Evolutionary conservation across 2,888 invertebrate species (phyloP).

Genomic region (Nomada goodeniana): DNA sequence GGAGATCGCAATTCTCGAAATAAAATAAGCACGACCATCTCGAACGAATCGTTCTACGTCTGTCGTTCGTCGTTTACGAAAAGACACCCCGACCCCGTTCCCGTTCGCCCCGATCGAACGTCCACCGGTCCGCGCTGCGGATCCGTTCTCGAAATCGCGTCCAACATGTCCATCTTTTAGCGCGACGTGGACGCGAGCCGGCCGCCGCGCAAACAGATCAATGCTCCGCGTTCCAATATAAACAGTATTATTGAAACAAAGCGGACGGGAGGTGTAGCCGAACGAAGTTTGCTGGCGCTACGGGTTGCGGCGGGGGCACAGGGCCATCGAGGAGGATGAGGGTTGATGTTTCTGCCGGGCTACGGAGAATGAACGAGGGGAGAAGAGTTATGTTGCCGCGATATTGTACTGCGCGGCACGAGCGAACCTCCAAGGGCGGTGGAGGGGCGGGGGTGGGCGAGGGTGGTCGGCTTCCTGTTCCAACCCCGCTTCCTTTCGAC

Average conservation of each 20-base stretch:
- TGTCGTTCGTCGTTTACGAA: no score
- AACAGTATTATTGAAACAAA: conserved; percentile 85
- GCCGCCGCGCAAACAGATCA: conserved; percentile 83
- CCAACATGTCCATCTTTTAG: conserved; percentile 83
- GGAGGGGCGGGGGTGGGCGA: conserved; percentile 55
- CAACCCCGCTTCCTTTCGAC: conserved; percentile 56
- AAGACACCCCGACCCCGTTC: neutral
- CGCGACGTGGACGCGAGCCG: conserved; percentile 72
- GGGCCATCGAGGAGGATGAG: conserved; percentile 72
- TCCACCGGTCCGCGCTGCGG: neutral
- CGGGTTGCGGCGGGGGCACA: conserved; percentile 30
- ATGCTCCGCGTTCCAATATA: conserved; percentile 84
- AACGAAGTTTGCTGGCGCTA: conserved; percentile 61
- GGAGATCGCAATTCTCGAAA: no score
- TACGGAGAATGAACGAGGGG: conserved; percentile 81
- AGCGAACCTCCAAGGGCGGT: conserved; percentile 74
- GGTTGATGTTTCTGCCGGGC: conserved; percentile 82
- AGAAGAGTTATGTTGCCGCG: conserved; percentile 84
- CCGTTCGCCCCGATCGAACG: neutral
- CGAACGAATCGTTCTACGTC: no score
- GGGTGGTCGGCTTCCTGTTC: conserved; percentile 66
- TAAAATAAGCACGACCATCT: no score
- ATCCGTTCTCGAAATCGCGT: conserved; percentile 46
- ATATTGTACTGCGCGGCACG: conserved; percentile 84
- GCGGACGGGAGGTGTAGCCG: conserved; percentile 78